These are phyloP conservation scores for Matsumurasca onukii DNA, from an alignment of 1,140 invertebrate genomes.

Conservation along the genomic window DNA sequence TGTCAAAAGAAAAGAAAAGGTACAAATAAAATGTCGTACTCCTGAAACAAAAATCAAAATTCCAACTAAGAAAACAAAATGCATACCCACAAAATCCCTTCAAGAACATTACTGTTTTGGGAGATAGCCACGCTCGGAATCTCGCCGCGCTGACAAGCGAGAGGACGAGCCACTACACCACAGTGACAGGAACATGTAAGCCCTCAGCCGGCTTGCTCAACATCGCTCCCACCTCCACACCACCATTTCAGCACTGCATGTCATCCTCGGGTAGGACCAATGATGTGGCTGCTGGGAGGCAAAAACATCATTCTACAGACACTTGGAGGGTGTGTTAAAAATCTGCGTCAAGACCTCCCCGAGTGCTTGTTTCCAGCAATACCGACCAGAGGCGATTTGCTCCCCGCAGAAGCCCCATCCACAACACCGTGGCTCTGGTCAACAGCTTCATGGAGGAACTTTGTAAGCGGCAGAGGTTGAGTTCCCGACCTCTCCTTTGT, in stretches of 20 bases:
- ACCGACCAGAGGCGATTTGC: background rate
- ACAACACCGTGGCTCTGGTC: background rate
- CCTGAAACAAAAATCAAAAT: too few species aligned
- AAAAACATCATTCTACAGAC: background rate
- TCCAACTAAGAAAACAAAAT: too few species aligned
- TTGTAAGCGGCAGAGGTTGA: too few species aligned
- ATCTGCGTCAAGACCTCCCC: background rate
- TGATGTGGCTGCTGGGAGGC: background rate
- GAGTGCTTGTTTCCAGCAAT: background rate
- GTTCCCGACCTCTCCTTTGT: too few species aligned
- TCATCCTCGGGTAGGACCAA: background rate
- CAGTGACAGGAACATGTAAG: background rate
- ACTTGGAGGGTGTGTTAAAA: background rate
- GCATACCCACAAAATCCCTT: too few species aligned
- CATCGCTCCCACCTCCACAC: background rate
- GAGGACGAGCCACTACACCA: background rate
- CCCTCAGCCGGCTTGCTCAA: background rate
- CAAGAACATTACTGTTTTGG: background rate
- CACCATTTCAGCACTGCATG: background rate
- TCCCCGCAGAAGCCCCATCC: background rate
- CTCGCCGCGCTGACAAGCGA: background rate
- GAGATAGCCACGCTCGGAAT: background rate
- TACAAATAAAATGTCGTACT: too few species aligned
- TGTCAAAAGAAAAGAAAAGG: too few species aligned
- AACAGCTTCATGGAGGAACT: background rate